These are phyloP conservation scores for Platypus cylindrus DNA, from an alignment of 2,888 invertebrate genomes.

Conservation along the genomic window DNA sequence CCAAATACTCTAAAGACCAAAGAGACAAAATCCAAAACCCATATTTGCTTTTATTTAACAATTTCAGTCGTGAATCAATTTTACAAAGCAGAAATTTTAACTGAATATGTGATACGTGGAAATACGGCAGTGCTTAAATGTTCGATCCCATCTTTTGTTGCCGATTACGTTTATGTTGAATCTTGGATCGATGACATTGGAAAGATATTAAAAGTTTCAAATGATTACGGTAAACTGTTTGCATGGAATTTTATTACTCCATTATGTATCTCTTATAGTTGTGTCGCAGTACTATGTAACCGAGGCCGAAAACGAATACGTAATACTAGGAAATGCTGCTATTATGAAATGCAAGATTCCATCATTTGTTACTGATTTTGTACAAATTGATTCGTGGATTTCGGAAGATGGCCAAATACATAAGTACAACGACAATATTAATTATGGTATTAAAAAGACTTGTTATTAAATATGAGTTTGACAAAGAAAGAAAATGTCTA, in stretches of 20 bases:
- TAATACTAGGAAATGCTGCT: constrained; percentile 82
- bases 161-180: constrained; percentile 58
- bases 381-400: constrained; percentile 74
- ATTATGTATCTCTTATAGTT: too few species aligned
- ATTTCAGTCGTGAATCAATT: constrained; percentile 56
- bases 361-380: constrained; percentile 86
- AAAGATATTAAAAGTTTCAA: constrained; percentile 36
- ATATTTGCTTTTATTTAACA: constrained; percentile 6
- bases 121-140: constrained; percentile 61
- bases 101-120: constrained; percentile 61
- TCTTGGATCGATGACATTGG: constrained; percentile 58
- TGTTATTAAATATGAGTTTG: constrained; percentile 1
- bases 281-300: constrained; percentile 82
- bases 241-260: constrained; percentile 5
- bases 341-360: constrained; percentile 91
- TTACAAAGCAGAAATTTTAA: constrained; percentile 58
- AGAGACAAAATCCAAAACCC: not conserved
- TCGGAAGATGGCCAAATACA: constrained; percentile 61
- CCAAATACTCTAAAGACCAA: too few species aligned
- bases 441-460: constrained; percentile 18
- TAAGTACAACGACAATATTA: constrained; percentile 43
- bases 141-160: constrained; percentile 61
- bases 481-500: constrained; percentile 6
- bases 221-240: constrained; percentile 38
- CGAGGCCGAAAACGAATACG: constrained; percentile 88